phyloP scores from a whole-genome alignment of 2,888 invertebrate species.

The Smittia sp. region DNA sequence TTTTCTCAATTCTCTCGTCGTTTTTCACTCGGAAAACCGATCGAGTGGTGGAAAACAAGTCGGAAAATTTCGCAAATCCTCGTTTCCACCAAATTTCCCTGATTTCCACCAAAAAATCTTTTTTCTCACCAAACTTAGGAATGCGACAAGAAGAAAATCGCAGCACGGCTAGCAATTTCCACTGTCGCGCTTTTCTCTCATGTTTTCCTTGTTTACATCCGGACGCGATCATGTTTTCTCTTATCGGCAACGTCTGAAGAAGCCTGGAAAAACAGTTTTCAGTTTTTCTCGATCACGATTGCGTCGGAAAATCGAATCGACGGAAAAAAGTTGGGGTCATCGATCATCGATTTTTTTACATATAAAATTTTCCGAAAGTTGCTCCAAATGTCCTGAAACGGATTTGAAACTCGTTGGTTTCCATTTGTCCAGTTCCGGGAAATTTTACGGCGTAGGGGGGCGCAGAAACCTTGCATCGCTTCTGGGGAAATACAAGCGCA shows the following conservation, averaged over 20 bases:
- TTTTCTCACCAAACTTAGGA: too few relatives aligned
- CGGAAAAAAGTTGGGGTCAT: background rate
- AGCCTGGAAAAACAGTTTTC: background rate
- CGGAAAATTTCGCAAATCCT: background rate
- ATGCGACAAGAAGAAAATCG: too few relatives aligned
- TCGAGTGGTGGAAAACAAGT: background rate
- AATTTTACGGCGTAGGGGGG: background rate
- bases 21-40: constrained; percentile 1
- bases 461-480: background rate
- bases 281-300: background rate
- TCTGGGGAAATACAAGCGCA: background rate
- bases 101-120: background rate
- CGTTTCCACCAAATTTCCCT: background rate
- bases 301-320: background rate
- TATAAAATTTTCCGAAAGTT: constrained; percentile 3
- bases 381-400: background rate
- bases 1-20: background rate
- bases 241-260: background rate
- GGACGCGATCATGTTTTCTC: background rate
- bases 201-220: background rate
- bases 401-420: background rate
- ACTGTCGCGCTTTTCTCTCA: constrained; percentile 11
- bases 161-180: background rate
- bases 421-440: background rate
- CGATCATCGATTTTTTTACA: background rate